These are phyloP conservation scores for Spisula subtruncata DNA, from an alignment of 2,888 invertebrate genomes.

Conservation along the genomic window DNA sequence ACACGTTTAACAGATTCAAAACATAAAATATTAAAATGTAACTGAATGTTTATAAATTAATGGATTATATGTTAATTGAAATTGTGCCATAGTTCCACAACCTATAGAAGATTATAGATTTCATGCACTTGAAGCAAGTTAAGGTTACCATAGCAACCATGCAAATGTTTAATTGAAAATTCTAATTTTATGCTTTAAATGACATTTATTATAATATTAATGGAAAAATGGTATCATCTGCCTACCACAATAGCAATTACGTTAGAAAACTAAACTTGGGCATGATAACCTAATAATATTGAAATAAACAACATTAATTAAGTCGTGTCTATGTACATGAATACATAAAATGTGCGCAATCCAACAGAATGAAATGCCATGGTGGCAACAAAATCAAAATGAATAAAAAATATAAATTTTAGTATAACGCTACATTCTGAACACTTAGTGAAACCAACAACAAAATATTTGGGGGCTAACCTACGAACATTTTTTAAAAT, in stretches of 20 bases:
- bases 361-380: no score
- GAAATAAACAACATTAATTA: no score
- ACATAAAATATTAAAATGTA: not conserved
- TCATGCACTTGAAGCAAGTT: not conserved
- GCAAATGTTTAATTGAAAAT: not conserved
- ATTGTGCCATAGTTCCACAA: not conserved
- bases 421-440: not conserved
- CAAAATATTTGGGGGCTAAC: not conserved
- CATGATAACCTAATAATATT: no score
- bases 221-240: no score
- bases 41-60: not conserved
- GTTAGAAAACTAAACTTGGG: no score
- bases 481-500: no score
- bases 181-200: no score
- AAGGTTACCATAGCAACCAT: slow-evolving; percentile 11
- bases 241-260: no score
- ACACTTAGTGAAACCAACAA: not conserved
- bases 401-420: not conserved
- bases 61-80: not conserved
- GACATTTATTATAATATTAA: no score
- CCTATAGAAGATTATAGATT: not conserved
- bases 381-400: not conserved
- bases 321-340: not conserved
- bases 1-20: not conserved
- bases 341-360: not conserved